Evolutionary conservation across 2,113 vertebrate species (phyloP), one percentile per base, ranked within the genome.

Genomic region (Rutilus rutilus): DNA sequence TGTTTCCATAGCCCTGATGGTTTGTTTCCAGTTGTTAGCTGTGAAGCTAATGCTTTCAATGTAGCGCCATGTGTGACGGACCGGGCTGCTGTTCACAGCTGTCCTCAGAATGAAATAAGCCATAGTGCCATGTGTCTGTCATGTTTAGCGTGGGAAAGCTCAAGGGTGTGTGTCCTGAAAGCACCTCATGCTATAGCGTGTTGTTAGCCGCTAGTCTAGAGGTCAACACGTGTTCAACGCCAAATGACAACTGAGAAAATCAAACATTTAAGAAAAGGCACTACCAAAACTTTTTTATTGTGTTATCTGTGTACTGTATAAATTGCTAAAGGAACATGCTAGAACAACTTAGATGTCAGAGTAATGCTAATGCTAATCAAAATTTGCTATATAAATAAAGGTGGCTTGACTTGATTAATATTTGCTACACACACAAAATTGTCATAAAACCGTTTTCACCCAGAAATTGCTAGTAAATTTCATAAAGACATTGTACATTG

Each of bases 141-240:
- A 42, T 45, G 69, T 36, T 75, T 27, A 73, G 89, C 90, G 90
- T 92, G 91, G 90, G 90, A 92, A 94, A 92, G 88, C 87, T 83
- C 73, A 65, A 69, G 78, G 8, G 17, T 78, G 59, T 82, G 60
- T 75, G 81, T 84, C 84, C 57, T 62, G 54, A 79, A 79, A 59
- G 11, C 0, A 1, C 10, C 77, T 33, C 21, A 60, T 59, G 54
- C 23, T 60, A 9, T 33, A 82, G 75, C 47, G 23, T 45, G 42
- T 74, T 80, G 59, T 77, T 67, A 87, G 47, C 25, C 33, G 45
- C 47, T 17, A 76, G 59, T 85, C 33, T 42, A 60, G 12, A 62
- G 6, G 77, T 79, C 77, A 62, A 62, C 33, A 79, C 0, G 23
- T 42, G 57, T 62, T 79, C 39, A 62, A 15, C 8, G 14, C 23